These are phyloP conservation scores for Taurulus bubalis DNA, from an alignment of 2,113 vertebrate species.

Conservation along the genomic window DNA sequence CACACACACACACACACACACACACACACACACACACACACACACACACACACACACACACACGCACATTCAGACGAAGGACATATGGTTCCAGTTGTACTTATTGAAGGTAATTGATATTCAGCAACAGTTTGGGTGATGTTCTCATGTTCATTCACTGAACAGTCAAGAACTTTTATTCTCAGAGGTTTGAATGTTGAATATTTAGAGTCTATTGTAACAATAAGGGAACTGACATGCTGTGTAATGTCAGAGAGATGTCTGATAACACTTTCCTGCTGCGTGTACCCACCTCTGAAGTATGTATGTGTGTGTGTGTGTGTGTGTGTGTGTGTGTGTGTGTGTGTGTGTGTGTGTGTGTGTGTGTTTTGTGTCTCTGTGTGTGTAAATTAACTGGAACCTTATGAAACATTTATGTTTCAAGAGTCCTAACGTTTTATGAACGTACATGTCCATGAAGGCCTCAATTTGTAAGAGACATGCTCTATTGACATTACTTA, in stretches of 20 bases:
- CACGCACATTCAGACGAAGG: not conserved
- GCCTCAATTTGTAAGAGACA: constrained; percentile 16
- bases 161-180: constrained; percentile 15
- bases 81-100: constrained; percentile 42
- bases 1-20: constrained; percentile 4
- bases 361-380: not conserved
- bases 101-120: constrained; percentile 39
- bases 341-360: not conserved
- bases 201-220: constrained; percentile 17
- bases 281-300: not conserved
- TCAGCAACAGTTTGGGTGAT: not conserved
- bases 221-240: constrained; percentile 8
- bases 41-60: constrained; percentile 27
- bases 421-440: constrained; percentile 7
- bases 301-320: not conserved
- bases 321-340: not conserved
- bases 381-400: constrained; percentile 14
- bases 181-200: constrained; percentile 20
- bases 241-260: constrained; percentile 7
- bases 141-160: not conserved
- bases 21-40: constrained; percentile 1
- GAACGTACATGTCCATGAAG: constrained; percentile 14
- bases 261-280: constrained; percentile 6
- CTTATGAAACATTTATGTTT: constrained; percentile 13
- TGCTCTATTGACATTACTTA: constrained; percentile 15